These are phyloP conservation scores for Amphibalanus amphitrite DNA, from an alignment of 1,140 invertebrate genomes.

Conservation along the genomic window DNA sequence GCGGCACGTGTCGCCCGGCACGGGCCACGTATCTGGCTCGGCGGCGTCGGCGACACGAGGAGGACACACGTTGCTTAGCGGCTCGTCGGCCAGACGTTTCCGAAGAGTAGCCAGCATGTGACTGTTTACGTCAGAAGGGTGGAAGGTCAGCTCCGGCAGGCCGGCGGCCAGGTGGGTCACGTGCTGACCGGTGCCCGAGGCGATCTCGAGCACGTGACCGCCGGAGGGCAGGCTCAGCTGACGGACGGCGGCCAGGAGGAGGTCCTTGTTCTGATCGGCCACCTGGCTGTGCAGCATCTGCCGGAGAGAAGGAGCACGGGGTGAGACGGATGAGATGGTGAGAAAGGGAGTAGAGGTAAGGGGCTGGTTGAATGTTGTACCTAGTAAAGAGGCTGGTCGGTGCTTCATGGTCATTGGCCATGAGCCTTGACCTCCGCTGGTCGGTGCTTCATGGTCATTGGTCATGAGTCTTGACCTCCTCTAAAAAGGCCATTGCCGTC, in stretches of 20 bases:
- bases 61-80: not conserved
- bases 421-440: too few species aligned
- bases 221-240: not conserved
- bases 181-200: conserved; percentile 3
- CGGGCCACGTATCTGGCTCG: not conserved
- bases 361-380: too few species aligned
- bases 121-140: not conserved
- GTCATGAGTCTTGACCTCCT: too few species aligned
- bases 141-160: not conserved
- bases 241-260: not conserved
- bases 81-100: not conserved
- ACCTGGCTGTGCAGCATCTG: not conserved
- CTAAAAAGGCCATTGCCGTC: too few species aligned
- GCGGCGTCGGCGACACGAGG: not conserved
- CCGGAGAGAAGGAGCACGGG: not conserved
- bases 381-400: too few species aligned
- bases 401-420: too few species aligned
- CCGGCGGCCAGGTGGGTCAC: not conserved
- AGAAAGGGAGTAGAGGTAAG: too few species aligned
- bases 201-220: not conserved
- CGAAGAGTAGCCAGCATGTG: not conserved
- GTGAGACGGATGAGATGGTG: not conserved
- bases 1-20: not conserved
- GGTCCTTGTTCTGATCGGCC: not conserved
- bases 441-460: too few species aligned